Percentiles rank a stretch among this genome's conserved stretches.
These are phyloP conservation scores for Struthio camelus DNA, from an alignment of 2,113 vertebrate species.

Conservation along the genomic window DNA sequence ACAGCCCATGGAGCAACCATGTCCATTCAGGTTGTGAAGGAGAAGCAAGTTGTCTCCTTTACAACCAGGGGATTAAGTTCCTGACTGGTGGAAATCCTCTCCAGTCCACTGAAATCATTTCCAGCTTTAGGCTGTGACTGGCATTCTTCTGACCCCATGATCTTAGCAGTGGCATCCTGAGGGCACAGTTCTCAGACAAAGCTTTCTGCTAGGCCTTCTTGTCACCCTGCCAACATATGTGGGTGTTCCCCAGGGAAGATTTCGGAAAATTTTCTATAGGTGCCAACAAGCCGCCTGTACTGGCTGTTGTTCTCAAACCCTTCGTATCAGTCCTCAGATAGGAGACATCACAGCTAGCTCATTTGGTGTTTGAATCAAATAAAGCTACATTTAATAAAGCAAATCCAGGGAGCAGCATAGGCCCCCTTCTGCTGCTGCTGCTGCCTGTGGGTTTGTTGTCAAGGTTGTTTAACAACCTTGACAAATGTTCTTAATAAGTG, in stretches of 20 bases:
- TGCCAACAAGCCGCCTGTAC: neutral
- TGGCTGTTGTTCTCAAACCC: neutral
- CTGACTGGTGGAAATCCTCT: too few relatives aligned
- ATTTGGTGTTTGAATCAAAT: constrained; percentile 26
- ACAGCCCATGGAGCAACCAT: too few relatives aligned
- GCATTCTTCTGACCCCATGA: neutral
- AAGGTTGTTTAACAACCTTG: constrained; percentile 68
- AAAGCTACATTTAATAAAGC: constrained; percentile 24
- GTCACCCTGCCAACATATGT: neutral
- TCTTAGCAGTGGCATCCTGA: neutral
- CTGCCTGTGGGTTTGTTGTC: constrained; percentile 61
- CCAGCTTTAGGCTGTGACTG: too few relatives aligned
- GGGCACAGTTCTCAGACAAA: too few relatives aligned
- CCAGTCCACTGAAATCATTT: too few relatives aligned
- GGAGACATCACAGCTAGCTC: neutral
- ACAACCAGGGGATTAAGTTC: too few relatives aligned
- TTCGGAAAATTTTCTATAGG: neutral
- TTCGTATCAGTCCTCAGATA: neutral
- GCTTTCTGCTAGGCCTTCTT: too few relatives aligned
- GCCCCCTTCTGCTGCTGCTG: constrained; percentile 25
- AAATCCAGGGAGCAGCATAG: neutral
- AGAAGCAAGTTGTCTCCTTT: too few relatives aligned
- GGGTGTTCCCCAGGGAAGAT: neutral
- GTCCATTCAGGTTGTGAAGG: too few relatives aligned
- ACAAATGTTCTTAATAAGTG: constrained; percentile 66